Conservation (phyloP, 2,888 invertebrate species). For the Trachelus troglodyta region DNA sequence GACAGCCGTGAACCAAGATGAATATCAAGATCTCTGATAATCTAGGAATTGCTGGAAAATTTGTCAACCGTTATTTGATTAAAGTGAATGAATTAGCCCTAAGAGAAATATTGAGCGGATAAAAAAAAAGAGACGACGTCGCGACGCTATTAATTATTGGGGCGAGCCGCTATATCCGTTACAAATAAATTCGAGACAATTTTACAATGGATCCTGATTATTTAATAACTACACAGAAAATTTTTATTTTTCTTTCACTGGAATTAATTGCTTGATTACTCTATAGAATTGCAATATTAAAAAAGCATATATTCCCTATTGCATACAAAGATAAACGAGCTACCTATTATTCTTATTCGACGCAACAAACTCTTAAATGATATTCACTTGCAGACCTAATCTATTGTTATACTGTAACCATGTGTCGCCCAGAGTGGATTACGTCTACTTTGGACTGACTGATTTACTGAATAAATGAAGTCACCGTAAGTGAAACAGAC, state of each 20-base stretch:
- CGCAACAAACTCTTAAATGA: not conserved
- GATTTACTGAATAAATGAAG: not conserved
- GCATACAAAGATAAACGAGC: not conserved
- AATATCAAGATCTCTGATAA: not conserved
- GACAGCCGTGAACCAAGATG: not conserved
- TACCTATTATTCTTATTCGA: not conserved
- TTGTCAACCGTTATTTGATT: not conserved
- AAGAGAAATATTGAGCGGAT: not conserved
- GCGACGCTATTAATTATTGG: not conserved
- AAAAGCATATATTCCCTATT: not conserved
- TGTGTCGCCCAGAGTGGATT: not conserved
- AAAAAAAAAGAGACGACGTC: not conserved
- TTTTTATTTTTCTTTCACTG: not conserved
- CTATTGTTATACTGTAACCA: not conserved
- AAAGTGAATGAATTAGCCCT: not conserved
- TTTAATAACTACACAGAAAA: not conserved
- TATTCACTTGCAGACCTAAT: not conserved
- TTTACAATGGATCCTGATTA: not conserved
- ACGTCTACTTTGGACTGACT: not conserved
- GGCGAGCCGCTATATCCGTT: not conserved
- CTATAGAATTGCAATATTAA: not conserved
- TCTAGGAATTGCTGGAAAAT: not conserved
- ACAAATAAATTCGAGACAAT: not conserved
- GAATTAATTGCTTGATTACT: not conserved
- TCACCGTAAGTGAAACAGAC: not conserved